A percentile compares a stretch with the other conserved stretches of the same genome.
phyloP scores from a whole-genome alignment of 2,113 vertebrate species.

The Connochaetes taurinus region DNA sequence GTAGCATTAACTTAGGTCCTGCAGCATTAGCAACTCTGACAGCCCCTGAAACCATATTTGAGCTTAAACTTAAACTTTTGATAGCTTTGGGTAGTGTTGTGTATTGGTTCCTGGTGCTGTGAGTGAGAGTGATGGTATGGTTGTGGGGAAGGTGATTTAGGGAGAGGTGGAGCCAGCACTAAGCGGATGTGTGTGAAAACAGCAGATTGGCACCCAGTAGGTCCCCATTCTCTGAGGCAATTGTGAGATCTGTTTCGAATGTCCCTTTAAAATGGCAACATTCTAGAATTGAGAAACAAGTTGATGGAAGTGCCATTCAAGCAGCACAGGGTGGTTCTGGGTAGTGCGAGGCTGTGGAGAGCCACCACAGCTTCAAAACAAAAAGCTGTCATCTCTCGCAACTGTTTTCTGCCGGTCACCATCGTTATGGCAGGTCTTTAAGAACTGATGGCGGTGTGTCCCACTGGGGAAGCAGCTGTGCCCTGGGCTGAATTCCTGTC shows the following conservation, averaged over 20 bases:
- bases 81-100: not conserved
- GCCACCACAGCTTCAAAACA: not conserved
- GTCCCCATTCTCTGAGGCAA: not conserved
- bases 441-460: not conserved
- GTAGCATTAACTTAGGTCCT: not conserved
- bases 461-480: not conserved
- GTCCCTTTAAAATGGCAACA: not conserved
- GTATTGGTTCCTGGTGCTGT: not conserved
- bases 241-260: not conserved
- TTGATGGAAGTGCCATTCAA: not conserved
- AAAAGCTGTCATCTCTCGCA: not conserved
- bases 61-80: not conserved
- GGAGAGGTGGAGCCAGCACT: not conserved
- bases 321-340: not conserved
- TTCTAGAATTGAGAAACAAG: not conserved
- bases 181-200: not conserved
- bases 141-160: not conserved
- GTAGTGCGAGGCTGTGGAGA: not conserved
- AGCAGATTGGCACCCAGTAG: not conserved
- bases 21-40: not conserved
- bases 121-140: not conserved
- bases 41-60: not conserved
- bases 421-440: not conserved
- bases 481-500: not conserved
- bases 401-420: not conserved